A percentile compares a stretch with the other conserved stretches of the same genome.
These are phyloP conservation scores for Cyclophora albipunctata DNA, from an alignment of 2,888 invertebrate genomes.

Conservation along the genomic window DNA sequence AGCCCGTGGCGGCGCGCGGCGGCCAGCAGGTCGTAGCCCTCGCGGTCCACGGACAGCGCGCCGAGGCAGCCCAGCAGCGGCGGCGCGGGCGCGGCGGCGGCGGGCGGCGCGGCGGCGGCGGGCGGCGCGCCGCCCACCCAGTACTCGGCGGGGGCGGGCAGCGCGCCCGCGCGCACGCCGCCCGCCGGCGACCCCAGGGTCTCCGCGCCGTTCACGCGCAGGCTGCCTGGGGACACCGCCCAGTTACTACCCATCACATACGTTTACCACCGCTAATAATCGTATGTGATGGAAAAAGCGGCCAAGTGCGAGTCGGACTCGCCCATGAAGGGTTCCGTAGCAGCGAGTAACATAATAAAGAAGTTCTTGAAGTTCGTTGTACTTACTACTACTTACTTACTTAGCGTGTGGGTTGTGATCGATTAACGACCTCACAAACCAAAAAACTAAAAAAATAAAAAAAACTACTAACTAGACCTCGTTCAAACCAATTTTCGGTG, in stretches of 20 bases:
- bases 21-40: conserved; percentile 83
- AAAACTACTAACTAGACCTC: too few species aligned
- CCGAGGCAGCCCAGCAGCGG: conserved; percentile 89
- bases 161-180: conserved; percentile 66
- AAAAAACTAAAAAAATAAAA: too few species aligned
- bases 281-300: too few species aligned
- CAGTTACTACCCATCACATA: conserved; percentile 19
- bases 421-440: too few species aligned
- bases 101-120: conserved; percentile 57
- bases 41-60: conserved; percentile 81
- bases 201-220: conserved; percentile 82
- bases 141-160: conserved; percentile 84
- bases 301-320: too few species aligned
- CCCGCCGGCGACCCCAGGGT: conserved; percentile 81
- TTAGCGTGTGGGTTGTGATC: too few species aligned
- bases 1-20: conserved; percentile 82
- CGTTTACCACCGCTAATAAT: too few species aligned
- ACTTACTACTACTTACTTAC: too few species aligned
- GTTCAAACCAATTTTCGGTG: too few species aligned
- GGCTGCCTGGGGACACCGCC: conserved; percentile 67
- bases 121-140: conserved; percentile 92
- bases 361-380: too few species aligned
- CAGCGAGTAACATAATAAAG: too few species aligned
- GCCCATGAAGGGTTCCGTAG: too few species aligned
- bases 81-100: conserved; percentile 20